Percentiles rank a stretch among this genome's conserved stretches.
Conservation (phyloP, 1,140 invertebrate genomes). For the Sycobia sp. region DNA sequence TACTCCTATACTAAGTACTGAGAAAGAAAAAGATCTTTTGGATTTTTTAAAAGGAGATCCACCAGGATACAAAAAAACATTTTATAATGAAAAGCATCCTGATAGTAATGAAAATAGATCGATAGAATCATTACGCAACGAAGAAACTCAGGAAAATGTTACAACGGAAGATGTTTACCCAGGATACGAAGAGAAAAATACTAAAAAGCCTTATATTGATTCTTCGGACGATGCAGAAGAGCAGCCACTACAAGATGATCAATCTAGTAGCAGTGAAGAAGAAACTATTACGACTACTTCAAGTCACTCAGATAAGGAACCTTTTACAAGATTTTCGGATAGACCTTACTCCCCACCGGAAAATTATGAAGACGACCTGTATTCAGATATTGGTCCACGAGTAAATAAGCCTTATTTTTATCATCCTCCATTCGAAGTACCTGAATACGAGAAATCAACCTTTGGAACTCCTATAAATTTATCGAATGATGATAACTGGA, state of each 20-base stretch:
- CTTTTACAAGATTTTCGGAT: constrained; percentile 32
- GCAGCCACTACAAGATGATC: not conserved
- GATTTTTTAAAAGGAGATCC: constrained; percentile 37
- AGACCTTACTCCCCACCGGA: constrained; percentile 50
- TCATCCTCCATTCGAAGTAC: constrained; percentile 47
- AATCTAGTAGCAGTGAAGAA: constrained; percentile 18
- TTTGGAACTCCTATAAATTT: constrained; percentile 29
- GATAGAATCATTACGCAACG: constrained; percentile 12
- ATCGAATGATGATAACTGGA: constrained; percentile 35
- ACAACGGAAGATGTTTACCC: not conserved
- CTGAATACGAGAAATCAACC: constrained; percentile 30
- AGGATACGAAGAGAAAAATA: constrained; percentile 27
- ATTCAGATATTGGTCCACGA: constrained; percentile 48
- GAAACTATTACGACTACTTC: constrained; percentile 13
- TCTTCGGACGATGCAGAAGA: constrained; percentile 27
- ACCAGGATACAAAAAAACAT: constrained; percentile 38
- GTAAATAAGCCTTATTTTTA: constrained; percentile 53
- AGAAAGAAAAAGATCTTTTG: constrained; percentile 20
- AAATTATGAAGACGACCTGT: constrained; percentile 49
- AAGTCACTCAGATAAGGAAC: constrained; percentile 30
- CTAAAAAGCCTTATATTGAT: constrained; percentile 15
- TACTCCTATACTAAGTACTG: constrained; percentile 18
- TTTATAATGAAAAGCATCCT: constrained; percentile 30
- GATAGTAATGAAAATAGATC: constrained; percentile 22
- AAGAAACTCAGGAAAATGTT: not conserved